phyloP scores from a whole-genome alignment of 2,888 invertebrate genomes.

The Strigamia crassipes region DNA sequence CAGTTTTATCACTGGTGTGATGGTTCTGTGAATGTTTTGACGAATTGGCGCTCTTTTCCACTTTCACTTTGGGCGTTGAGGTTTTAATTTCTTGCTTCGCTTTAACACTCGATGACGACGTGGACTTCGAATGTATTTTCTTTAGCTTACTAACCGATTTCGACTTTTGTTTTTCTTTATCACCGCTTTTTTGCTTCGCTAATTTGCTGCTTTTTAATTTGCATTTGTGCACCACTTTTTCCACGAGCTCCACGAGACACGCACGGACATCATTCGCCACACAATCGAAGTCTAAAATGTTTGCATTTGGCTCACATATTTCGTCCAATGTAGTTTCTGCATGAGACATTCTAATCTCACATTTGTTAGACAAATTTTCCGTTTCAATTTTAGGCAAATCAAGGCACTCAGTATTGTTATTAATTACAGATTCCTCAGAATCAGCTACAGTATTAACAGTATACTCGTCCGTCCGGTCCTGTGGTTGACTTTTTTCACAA shows the following conservation, averaged over 20 bases:
- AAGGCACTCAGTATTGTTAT: not conserved
- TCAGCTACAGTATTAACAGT: not conserved
- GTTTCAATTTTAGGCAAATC: not conserved
- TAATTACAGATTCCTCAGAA: not conserved
- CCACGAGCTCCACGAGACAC: not conserved
- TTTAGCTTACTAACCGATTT: not conserved
- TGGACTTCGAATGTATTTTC: not conserved
- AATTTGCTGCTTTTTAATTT: not conserved
- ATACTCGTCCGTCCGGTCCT: not conserved
- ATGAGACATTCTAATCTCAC: not conserved
- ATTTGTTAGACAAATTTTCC: not conserved
- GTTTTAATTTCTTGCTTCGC: not conserved
- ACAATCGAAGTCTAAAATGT: not conserved
- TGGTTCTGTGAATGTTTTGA: not conserved
- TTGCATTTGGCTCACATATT: not conserved
- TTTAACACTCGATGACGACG: not conserved
- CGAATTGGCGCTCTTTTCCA: not conserved
- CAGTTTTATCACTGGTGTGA: not conserved
- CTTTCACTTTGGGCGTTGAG: not conserved
- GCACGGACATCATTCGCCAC: not conserved
- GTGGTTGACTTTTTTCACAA: not conserved
- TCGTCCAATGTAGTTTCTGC: not conserved
- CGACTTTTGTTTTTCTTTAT: not conserved
- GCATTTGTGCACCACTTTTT: not conserved
- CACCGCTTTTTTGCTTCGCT: not conserved